These are phyloP conservation scores for Popillia japonica DNA, from an alignment of 1,140 invertebrate species.

Conservation along the genomic window DNA sequence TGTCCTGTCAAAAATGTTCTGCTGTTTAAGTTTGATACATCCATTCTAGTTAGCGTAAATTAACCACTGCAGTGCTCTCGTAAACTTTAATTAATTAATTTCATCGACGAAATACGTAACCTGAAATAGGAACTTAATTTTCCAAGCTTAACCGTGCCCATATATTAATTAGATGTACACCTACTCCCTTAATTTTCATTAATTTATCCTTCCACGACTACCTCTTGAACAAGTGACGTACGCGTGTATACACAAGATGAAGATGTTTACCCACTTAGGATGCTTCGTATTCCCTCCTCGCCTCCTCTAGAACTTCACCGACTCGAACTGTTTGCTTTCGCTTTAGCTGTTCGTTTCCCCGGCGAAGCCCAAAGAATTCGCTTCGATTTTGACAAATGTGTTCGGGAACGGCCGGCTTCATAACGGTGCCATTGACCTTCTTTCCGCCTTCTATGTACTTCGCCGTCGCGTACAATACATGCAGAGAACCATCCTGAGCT, in stretches of 20 bases:
- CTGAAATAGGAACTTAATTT: neutral
- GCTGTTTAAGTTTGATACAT: no score
- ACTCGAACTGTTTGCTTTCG: neutral
- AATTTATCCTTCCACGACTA: neutral
- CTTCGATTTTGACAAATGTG: constrained; percentile 13
- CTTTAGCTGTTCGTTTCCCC: neutral
- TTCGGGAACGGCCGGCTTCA: constrained; percentile 3
- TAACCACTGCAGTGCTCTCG: no score
- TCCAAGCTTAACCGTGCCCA: neutral
- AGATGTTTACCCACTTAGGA: constrained; percentile 5
- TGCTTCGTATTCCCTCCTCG: neutral
- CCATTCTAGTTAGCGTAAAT: no score
- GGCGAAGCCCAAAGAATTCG: neutral
- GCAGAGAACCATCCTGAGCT: neutral
- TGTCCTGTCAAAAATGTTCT: no score
- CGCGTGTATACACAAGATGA: neutral
- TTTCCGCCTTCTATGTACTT: neutral
- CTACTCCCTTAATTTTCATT: neutral
- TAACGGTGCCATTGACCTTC: constrained; percentile 14
- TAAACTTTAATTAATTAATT: no score
- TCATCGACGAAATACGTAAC: no score
- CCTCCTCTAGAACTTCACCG: neutral
- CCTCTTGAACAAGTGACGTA: neutral
- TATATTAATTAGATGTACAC: neutral
- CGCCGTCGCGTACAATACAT: neutral